These are phyloP conservation scores for Maniola jurtina DNA, from an alignment of 1,140 invertebrate genomes.

Conservation along the genomic window DNA sequence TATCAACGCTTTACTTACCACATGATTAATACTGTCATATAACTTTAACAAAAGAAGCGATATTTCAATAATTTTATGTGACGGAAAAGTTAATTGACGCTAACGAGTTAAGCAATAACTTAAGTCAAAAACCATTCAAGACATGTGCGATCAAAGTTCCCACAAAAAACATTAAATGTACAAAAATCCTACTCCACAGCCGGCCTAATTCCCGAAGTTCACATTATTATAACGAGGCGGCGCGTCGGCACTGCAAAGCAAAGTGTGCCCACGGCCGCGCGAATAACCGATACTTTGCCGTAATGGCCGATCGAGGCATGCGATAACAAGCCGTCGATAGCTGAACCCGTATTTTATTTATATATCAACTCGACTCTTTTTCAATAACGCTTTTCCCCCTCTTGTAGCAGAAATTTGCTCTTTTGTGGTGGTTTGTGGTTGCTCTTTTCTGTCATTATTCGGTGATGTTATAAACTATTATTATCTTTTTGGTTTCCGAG, in stretches of 20 bases:
- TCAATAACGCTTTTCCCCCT: slow-evolving; percentile 75
- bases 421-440: slow-evolving; percentile 70
- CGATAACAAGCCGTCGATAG: slow-evolving; percentile 78
- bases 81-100: no score
- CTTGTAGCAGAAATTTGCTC: slow-evolving; percentile 72
- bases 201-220: slow-evolving; percentile 71
- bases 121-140: not conserved
- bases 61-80: no score
- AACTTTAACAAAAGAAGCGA: no score
- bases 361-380: slow-evolving; percentile 76
- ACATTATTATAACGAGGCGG: slow-evolving; percentile 78
- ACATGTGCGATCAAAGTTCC: slow-evolving; percentile 23
- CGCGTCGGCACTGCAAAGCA: slow-evolving; percentile 66
- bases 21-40: no score
- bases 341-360: slow-evolving; percentile 79
- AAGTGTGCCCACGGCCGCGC: slow-evolving; percentile 71
- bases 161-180: slow-evolving; percentile 39
- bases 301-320: slow-evolving; percentile 74
- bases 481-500: not conserved
- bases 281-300: slow-evolving; percentile 74
- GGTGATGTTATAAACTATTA: slow-evolving; percentile 39
- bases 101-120: not conserved
- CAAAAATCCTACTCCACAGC: slow-evolving; percentile 58
- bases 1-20: no score
- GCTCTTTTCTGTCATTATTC: slow-evolving; percentile 74